Percentiles rank a stretch among this genome's conserved stretches.
Conservation (phyloP, 2,113 vertebrate species). For the Carollia perspicillata region DNA sequence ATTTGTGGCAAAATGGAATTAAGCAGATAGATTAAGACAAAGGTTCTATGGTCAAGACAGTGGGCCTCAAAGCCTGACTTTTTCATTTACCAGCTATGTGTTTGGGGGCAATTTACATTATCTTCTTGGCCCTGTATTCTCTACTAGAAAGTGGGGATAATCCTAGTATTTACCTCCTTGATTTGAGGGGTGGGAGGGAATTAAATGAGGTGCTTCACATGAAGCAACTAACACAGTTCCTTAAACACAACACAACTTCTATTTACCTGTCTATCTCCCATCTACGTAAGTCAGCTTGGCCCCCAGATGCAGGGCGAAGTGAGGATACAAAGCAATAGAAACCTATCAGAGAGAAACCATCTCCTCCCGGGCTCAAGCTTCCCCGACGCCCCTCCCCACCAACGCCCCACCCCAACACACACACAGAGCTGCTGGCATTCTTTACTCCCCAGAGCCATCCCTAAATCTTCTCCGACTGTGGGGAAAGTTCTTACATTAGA, state of each 20-base stretch:
- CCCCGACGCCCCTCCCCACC: not conserved
- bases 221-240: not conserved
- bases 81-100: not conserved
- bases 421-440: not conserved
- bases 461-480: not conserved
- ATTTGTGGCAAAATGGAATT: constrained; percentile 1
- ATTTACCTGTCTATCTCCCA: not conserved
- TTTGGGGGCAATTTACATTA: not conserved
- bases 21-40: not conserved
- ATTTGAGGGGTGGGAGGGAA: not conserved
- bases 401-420: not conserved
- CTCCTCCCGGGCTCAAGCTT: not conserved
- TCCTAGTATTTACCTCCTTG: not conserved
- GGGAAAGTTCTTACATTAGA: not conserved
- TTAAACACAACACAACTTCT: not conserved
- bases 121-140: not conserved
- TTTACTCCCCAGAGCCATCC: not conserved
- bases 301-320: not conserved
- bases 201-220: not conserved
- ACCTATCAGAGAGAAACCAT: not conserved
- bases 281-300: not conserved
- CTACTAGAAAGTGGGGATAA: not conserved
- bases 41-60: not conserved
- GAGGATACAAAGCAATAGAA: not conserved
- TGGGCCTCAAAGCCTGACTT: not conserved